Evolutionary conservation across 2,888 invertebrate species (phyloP).

Genomic region (Megaustenia siamemsis): DNA sequence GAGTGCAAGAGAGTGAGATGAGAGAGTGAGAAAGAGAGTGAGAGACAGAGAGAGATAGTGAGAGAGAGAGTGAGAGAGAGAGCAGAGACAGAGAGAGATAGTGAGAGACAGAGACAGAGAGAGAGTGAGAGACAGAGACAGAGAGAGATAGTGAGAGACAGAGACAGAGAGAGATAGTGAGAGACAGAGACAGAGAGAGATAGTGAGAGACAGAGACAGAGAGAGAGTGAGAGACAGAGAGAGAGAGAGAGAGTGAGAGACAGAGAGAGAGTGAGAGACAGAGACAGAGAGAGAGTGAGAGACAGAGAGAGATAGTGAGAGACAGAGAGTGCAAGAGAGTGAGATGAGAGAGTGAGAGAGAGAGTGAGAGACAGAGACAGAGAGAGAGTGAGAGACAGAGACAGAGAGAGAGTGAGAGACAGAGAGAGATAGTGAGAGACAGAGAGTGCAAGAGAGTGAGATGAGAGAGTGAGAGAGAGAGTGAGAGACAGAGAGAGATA

Average conservation of each 20-base stretch:
- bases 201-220: too few relatives aligned
- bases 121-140: background rate
- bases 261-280: background rate
- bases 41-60: background rate
- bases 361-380: constrained; percentile 2
- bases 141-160: constrained; percentile 8
- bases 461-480: too few relatives aligned
- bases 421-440: constrained; percentile 6
- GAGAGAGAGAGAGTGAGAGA: too few relatives aligned
- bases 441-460: background rate
- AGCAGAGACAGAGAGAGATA: constrained; percentile 4
- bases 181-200: too few relatives aligned
- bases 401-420: background rate
- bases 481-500: too few relatives aligned
- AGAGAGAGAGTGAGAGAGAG: background rate
- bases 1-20: constrained; percentile 24
- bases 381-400: constrained; percentile 18
- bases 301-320: background rate
- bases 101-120: background rate
- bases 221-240: too few relatives aligned
- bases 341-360: constrained; percentile 11
- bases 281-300: background rate
- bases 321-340: background rate
- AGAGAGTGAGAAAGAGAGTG: too few relatives aligned
- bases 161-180: background rate